Conservation (phyloP, 2,113 vertebrate genomes). For the Neodontobutis hainanensis region DNA sequence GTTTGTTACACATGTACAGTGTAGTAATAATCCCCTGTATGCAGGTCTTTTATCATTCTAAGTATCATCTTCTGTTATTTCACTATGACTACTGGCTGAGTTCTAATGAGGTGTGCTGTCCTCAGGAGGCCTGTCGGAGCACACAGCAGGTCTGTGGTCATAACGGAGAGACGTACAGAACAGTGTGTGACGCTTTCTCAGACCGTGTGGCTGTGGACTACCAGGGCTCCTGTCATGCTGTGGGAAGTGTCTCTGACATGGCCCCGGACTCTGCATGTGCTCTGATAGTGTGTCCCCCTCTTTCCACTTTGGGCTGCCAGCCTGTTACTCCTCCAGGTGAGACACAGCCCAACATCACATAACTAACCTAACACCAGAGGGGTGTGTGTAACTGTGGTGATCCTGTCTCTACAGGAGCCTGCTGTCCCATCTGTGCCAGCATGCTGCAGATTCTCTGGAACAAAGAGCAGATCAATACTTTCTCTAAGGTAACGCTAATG, state of each 20-base stretch:
- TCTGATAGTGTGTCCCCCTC: constrained; percentile 83
- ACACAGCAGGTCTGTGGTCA: constrained; percentile 86
- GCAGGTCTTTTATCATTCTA: no score
- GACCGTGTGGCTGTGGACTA: constrained; percentile 92
- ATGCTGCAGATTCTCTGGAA: constrained; percentile 93
- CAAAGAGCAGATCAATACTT: constrained; percentile 91
- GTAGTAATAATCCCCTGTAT: no score
- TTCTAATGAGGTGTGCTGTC: no score
- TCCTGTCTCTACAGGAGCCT: constrained; percentile 82
- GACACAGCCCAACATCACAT: constrained; percentile 4
- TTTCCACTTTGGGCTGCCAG: constrained; percentile 80
- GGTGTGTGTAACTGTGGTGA: not conserved
- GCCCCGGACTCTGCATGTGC: constrained; percentile 82
- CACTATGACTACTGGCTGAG: no score
- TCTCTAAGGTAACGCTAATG: constrained; percentile 84
- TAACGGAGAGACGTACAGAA: constrained; percentile 89
- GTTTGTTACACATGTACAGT: no score
- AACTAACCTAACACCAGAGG: not conserved
- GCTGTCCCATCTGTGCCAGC: constrained; percentile 94
- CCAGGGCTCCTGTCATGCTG: constrained; percentile 84
- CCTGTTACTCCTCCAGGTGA: constrained; percentile 89
- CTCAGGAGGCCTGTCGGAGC: constrained; percentile 81
- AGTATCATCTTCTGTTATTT: no score
- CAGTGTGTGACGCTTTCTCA: constrained; percentile 88
- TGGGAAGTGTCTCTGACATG: constrained; percentile 81